Evolutionary conservation across 2,888 invertebrate species (phyloP).

Genomic region (Beris chalybata): DNA sequence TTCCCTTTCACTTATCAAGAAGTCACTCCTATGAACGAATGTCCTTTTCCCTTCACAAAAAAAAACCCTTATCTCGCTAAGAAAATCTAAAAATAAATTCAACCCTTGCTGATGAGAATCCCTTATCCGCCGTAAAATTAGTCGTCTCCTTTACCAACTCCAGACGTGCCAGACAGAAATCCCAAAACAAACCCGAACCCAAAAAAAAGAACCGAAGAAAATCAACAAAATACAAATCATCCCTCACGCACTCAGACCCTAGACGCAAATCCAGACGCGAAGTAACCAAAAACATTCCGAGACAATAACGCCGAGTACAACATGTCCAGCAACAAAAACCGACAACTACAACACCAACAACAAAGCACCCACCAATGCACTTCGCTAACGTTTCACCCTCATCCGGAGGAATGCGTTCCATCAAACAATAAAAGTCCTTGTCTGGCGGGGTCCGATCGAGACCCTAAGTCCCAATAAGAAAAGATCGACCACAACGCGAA

Average conservation of each 20-base stretch:
- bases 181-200: conserved; percentile 6
- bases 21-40: conserved; percentile 16
- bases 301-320: conserved; percentile 20
- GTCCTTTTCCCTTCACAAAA: conserved; percentile 10
- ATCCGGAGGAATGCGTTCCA: conserved; percentile 25
- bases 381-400: conserved; percentile 18
- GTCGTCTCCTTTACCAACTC: not conserved
- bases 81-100: conserved; percentile 25
- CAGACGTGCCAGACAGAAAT: conserved; percentile 15
- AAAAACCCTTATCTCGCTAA: conserved; percentile 2
- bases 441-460: conserved; percentile 20
- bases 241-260: not conserved
- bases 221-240: conserved; percentile 11
- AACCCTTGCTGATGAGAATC: conserved; percentile 25
- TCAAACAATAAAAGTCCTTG: conserved; percentile 31
- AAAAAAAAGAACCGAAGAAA: conserved; percentile 17
- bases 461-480: conserved; percentile 23
- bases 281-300: conserved; percentile 27
- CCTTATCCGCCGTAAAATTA: conserved; percentile 8
- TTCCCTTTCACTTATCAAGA: not conserved
- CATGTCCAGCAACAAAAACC: not conserved
- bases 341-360: not conserved
- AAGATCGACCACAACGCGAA: conserved; percentile 12
- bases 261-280: conserved; percentile 23
- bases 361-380: not conserved